Evolutionary conservation across 2,888 invertebrate species (phyloP).

Genomic region (Cryptocheilus praepositus): DNA sequence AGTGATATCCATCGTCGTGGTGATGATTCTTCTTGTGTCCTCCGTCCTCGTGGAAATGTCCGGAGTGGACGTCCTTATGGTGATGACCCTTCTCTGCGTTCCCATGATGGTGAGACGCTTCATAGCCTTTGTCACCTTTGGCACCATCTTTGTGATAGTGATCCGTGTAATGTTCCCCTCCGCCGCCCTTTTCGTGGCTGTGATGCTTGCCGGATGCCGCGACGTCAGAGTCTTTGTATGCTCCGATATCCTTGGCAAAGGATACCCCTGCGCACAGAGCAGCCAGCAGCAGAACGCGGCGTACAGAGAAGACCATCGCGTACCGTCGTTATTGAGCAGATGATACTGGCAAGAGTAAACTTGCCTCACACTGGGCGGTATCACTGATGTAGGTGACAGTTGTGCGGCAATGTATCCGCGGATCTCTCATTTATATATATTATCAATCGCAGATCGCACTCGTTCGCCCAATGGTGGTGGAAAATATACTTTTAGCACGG

Average conservation of each 20-base stretch:
- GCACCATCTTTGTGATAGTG: slow-evolving; percentile 69
- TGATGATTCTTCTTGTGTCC: slow-evolving; percentile 80
- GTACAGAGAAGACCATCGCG: slow-evolving; percentile 6
- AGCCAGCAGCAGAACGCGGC: background rate
- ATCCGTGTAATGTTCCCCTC: slow-evolving; percentile 24
- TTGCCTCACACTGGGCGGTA: background rate
- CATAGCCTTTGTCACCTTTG: slow-evolving; percentile 76
- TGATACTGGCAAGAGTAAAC: background rate
- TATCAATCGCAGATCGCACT: slow-evolving; percentile 2
- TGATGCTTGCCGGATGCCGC: slow-evolving; percentile 73
- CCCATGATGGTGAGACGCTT: slow-evolving; percentile 58
- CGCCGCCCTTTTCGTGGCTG: slow-evolving; percentile 66
- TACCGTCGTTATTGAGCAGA: background rate
- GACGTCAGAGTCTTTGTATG: slow-evolving; percentile 76
- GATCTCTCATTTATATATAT: background rate
- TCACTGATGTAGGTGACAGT: slow-evolving; percentile 1
- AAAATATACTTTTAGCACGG: background rate
- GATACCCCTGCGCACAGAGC: slow-evolving; percentile 13
- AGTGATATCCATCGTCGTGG: slow-evolving; percentile 81
- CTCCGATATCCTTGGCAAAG: slow-evolving; percentile 76
- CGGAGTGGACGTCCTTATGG: slow-evolving; percentile 78
- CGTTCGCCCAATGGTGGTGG: background rate
- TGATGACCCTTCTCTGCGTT: slow-evolving; percentile 77
- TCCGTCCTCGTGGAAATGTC: slow-evolving; percentile 79
- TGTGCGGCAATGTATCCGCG: background rate